Base-by-base conservation (phyloP, 2,797 vertebrate genomes). In the Lerista edwardsae region DNA sequence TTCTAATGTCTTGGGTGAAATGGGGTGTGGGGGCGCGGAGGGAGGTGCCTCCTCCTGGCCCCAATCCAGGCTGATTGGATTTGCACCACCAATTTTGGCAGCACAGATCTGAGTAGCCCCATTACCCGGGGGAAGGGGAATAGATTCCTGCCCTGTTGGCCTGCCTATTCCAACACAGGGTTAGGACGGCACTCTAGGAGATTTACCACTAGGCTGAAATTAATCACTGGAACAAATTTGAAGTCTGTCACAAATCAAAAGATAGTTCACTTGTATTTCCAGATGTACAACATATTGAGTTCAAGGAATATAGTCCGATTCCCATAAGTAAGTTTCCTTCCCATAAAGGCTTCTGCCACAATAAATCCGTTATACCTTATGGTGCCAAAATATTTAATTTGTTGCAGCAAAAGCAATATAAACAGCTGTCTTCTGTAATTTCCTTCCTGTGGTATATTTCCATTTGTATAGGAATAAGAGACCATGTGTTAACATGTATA, bases 1-100 rank as follows among this genome's bases (percentile, higher is more conserved):
- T 75, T 36, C n/a, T 78, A 61, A 44, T 61, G 84, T 51, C 81
- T 71, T n/a, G n/a, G n/a, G n/a, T n/a, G n/a, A n/a, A n/a, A n/a
- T n/a, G n/a, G n/a, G n/a, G n/a, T n/a, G n/a, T n/a, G n/a, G n/a
- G n/a, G n/a, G n/a, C n/a, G n/a, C n/a, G n/a, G n/a, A n/a, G n/a
- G n/a, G n/a, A n/a, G n/a, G n/a, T n/a, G n/a, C n/a, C n/a, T n/a
- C n/a, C n/a, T n/a, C n/a, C n/a, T n/a, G n/a, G n/a, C n/a, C n/a
- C n/a, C n/a, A n/a, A n/a, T n/a, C n/a, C n/a, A n/a, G n/a, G n/a
- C n/a, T n/a, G n/a, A n/a, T n/a, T n/a, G n/a, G n/a, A n/a, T n/a
- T n/a, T n/a, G n/a, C n/a, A n/a, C n/a, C n/a, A n/a, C n/a, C n/a
- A n/a, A n/a, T n/a, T n/a, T n/a, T n/a, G n/a, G n/a, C n/a, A n/a